phyloP scores from a whole-genome alignment of 2,888 invertebrate species.

The Laspeyria flexula region DNA sequence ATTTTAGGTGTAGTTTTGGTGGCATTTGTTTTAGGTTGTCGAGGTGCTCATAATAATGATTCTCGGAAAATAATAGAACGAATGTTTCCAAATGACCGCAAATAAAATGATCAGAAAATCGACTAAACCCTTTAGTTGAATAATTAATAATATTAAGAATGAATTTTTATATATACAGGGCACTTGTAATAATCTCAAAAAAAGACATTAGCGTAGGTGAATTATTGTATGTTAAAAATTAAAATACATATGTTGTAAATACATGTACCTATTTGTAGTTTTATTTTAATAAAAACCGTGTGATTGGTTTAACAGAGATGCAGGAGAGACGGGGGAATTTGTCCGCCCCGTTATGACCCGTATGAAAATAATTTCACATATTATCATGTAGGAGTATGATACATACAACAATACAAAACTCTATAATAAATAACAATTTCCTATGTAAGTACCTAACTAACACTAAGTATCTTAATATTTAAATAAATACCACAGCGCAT shows the following conservation, averaged over 20 bases:
- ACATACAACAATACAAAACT: no score
- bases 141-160: background rate
- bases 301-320: no score
- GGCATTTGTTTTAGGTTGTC: background rate
- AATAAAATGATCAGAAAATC: conserved; percentile 7
- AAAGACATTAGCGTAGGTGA: conserved; percentile 16
- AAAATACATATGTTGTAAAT: conserved; percentile 9
- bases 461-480: no score
- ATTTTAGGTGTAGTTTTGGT: background rate
- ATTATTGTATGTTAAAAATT: conserved; percentile 22
- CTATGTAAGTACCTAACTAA: no score
- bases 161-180: conserved; percentile 4
- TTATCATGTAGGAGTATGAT: no score
- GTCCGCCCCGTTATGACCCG: no score
- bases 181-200: conserved; percentile 26
- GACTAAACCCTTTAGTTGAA: conserved; percentile 1
- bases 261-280: background rate
- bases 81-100: no score
- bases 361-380: no score
- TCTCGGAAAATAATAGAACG: no score
- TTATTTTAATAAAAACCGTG: background rate
- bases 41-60: background rate
- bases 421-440: no score
- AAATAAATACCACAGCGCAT: no score
- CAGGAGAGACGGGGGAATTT: no score